phyloP scores from a whole-genome alignment of 2,888 invertebrate species.

The Scaptomyza parva region DNA sequence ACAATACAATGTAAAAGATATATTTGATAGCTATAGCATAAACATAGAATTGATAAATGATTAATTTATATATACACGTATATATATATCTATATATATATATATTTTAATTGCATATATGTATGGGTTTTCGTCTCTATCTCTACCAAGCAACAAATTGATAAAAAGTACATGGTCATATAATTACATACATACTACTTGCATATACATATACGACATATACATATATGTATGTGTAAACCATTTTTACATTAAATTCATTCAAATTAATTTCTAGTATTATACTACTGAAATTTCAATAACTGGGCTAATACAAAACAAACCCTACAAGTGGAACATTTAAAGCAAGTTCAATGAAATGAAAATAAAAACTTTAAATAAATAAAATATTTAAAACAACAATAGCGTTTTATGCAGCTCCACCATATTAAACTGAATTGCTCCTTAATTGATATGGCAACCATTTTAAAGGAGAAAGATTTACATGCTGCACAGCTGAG shows the following conservation, averaged over 20 bases:
- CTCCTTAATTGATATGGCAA: neutral
- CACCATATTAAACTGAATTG: neutral
- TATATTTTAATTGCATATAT: slow-evolving; percentile 70
- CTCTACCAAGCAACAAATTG: slow-evolving; percentile 49
- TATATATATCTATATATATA: slow-evolving; percentile 46
- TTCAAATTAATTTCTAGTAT: slow-evolving; percentile 78
- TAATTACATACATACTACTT: slow-evolving; percentile 35
- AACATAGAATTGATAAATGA: slow-evolving; percentile 74
- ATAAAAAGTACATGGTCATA: slow-evolving; percentile 50
- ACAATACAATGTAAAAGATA: slow-evolving; percentile 74
- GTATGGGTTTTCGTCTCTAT: slow-evolving; percentile 74
- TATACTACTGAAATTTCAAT: slow-evolving; percentile 72
- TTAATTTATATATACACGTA: slow-evolving; percentile 63
- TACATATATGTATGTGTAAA: slow-evolving; percentile 57
- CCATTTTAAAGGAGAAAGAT: slow-evolving; percentile 15
- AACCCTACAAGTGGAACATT: slow-evolving; percentile 34
- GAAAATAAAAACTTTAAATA: slow-evolving; percentile 80
- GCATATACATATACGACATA: slow-evolving; percentile 29
- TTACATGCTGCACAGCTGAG: neutral
- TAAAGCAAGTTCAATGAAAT: slow-evolving; percentile 53
- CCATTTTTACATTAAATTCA: slow-evolving; percentile 76
- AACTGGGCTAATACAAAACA: slow-evolving; percentile 44
- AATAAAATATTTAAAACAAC: slow-evolving; percentile 72
- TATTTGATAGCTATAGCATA: slow-evolving; percentile 70
- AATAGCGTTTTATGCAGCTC: neutral